phyloP scores from a whole-genome alignment of 2,888 invertebrate species.

The Podotricha telesiphe region DNA sequence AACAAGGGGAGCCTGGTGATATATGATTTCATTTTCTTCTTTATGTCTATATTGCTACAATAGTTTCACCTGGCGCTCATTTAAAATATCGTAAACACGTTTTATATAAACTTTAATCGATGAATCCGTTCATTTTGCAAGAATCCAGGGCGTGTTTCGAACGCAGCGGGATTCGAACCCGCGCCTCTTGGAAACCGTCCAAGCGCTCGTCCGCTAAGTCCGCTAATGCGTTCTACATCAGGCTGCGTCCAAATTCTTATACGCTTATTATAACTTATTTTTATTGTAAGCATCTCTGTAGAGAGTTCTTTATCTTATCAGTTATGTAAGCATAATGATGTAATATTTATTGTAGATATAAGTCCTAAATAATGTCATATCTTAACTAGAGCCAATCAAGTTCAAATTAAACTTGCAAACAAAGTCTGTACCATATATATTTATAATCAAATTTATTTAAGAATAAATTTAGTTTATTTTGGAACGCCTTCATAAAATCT shows the following conservation, averaged over 20 bases:
- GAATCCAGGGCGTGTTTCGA: no score
- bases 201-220: no score
- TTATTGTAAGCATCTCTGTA: no score
- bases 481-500: no score
- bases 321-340: neutral
- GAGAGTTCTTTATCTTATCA: slow-evolving; percentile 3
- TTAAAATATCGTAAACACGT: neutral
- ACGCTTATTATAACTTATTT: no score
- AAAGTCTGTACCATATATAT: neutral
- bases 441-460: no score
- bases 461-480: no score
- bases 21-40: slow-evolving; percentile 21
- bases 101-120: neutral
- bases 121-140: no score
- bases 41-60: slow-evolving; percentile 12
- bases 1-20: slow-evolving; percentile 11
- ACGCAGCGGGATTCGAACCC: no score
- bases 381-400: neutral
- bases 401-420: neutral
- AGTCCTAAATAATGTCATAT: neutral
- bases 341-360: slow-evolving; percentile 4
- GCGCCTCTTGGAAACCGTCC: no score
- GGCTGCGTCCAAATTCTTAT: no score
- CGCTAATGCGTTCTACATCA: no score
- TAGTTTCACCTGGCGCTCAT: slow-evolving; percentile 2